These are phyloP conservation scores for Falco rusticolus DNA, from an alignment of 2,797 vertebrate species.

Conservation along the genomic window DNA sequence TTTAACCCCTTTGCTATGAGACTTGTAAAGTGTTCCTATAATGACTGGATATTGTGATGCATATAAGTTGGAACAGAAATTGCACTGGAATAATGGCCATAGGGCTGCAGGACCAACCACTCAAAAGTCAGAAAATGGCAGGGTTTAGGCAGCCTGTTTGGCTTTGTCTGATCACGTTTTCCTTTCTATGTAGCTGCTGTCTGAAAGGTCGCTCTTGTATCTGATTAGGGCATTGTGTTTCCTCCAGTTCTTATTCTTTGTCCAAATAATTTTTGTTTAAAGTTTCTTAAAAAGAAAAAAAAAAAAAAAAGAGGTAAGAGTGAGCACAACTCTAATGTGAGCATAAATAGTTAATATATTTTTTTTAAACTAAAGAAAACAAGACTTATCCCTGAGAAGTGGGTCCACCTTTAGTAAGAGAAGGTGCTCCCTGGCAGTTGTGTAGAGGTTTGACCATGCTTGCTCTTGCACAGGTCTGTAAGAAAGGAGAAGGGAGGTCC, in stretches of 20 bases:
- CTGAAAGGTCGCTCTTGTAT: not conserved
- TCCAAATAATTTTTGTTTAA: not conserved
- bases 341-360: not conserved
- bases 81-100: not conserved
- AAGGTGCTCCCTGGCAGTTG: not conserved
- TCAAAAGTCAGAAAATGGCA: not conserved
- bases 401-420: not conserved
- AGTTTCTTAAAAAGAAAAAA: fast-evolving
- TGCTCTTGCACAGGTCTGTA: not conserved
- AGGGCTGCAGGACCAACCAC: not conserved
- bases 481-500: not conserved
- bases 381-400: not conserved
- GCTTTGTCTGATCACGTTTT: not conserved
- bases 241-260: not conserved
- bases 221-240: not conserved
- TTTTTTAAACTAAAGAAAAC: not conserved
- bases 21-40: not conserved
- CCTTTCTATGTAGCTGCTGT: not conserved
- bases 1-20: conserved; percentile 27
- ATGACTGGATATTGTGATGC: not conserved
- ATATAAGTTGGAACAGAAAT: not conserved
- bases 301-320: not conserved
- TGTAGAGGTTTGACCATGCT: not conserved
- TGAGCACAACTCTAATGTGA: not conserved
- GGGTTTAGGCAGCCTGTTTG: not conserved